Conservation (phyloP, 2,113 vertebrate species). For the Antigone vipio region DNA sequence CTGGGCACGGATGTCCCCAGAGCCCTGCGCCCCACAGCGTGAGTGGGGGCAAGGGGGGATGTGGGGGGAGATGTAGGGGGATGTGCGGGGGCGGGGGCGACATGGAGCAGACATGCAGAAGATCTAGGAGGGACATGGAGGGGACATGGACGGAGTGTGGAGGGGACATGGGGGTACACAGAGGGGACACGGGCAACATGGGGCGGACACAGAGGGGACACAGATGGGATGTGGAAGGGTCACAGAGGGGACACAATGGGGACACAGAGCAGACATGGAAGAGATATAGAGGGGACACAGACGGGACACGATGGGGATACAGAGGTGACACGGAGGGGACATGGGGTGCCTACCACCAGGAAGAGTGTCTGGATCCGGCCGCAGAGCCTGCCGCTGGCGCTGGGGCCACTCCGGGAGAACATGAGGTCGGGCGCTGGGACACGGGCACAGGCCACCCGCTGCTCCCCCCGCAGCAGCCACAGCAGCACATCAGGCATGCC, state of each 20-base stretch:
- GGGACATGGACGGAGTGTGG: no score
- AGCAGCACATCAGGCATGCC: slow-evolving; percentile 67
- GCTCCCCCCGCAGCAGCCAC: slow-evolving; percentile 61
- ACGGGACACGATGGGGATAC: background rate
- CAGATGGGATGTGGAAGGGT: no score
- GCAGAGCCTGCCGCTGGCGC: slow-evolving; percentile 57
- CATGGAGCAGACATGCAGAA: background rate
- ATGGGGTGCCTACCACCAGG: slow-evolving; percentile 41
- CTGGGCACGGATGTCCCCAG: background rate
- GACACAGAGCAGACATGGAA: background rate
- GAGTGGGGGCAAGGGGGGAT: background rate
- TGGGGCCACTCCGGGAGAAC: slow-evolving; percentile 14
- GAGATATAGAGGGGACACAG: no score
- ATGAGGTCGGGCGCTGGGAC: slow-evolving; percentile 36
- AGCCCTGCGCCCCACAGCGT: background rate
- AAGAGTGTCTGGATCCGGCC: slow-evolving; percentile 70
- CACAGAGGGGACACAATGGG: accelerated
- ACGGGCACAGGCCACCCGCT: slow-evolving; percentile 52
- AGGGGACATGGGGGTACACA: no score
- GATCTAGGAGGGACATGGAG: no score
- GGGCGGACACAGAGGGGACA: no score
- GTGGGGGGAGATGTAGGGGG: no score
- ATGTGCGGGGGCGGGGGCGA: background rate
- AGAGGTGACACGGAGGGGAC: background rate
- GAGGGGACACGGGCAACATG: background rate